Percentiles rank a stretch among this genome's conserved stretches.
Conservation (phyloP, 1,140 invertebrate species). For the Cyclina sinensis region DNA sequence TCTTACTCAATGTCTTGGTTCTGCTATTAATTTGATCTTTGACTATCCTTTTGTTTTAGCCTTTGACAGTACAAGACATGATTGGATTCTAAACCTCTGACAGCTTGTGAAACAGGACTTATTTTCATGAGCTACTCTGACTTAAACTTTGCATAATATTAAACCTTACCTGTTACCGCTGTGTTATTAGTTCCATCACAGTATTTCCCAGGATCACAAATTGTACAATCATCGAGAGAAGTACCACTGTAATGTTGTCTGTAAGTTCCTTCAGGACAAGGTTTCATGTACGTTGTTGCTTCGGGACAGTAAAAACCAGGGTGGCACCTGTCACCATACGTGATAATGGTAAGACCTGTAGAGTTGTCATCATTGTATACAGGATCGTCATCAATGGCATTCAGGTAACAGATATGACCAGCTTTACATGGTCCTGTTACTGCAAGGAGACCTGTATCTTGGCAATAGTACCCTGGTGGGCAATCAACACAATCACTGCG, state of each 20-base stretch:
- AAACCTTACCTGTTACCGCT: slow-evolving; percentile 73
- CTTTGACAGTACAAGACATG: no score
- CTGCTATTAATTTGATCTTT: no score
- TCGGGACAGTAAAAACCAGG: slow-evolving; percentile 81
- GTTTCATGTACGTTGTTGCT: slow-evolving; percentile 79
- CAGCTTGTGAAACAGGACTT: no score
- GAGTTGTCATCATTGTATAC: slow-evolving; percentile 83
- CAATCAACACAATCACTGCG: slow-evolving; percentile 79
- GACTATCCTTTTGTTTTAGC: no score
- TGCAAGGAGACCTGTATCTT: slow-evolving; percentile 77
- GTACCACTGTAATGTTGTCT: slow-evolving; percentile 76
- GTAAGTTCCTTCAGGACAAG: slow-evolving; percentile 83
- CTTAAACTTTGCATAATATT: neutral
- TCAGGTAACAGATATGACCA: slow-evolving; percentile 84
- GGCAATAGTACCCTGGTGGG: slow-evolving; percentile 82
- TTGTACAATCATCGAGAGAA: slow-evolving; percentile 74
- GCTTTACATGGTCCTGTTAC: slow-evolving; percentile 81
- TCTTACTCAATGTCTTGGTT: no score
- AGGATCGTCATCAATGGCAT: slow-evolving; percentile 79
- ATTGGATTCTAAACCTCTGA: no score
- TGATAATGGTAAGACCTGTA: slow-evolving; percentile 80
- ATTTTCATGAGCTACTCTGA: no score
- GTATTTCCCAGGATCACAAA: slow-evolving; percentile 83
- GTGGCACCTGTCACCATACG: slow-evolving; percentile 82
- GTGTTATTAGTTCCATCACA: slow-evolving; percentile 81